Evolutionary conservation across 2,888 invertebrate species (phyloP), one percentile per base, ranked within the genome.

Genomic region (Drosophila longiperda): DNA sequence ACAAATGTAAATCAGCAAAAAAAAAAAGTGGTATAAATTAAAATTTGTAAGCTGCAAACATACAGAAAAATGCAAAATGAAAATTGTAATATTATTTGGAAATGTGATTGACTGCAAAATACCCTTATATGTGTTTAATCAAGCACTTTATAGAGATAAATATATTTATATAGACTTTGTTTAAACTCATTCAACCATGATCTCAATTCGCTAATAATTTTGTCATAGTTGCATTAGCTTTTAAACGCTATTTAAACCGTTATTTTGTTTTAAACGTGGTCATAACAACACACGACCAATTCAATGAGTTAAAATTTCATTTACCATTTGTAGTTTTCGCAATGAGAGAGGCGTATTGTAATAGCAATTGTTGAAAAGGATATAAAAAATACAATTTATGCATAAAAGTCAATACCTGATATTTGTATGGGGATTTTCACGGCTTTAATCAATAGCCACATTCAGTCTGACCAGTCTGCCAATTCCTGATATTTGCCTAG

Each of bases 21-120:
- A 78, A 67, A 34, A 20, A n/a, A 8, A 7, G 20, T n/a, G 11
- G 52, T 66, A 66, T 63, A 71, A 78, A 78, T 75, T 75, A 71
- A 80, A 67, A 62, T 50, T 68, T 66, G 49, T 54, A 61, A 64
- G 23, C 23, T 33, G 29, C 36, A 64, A 34, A 62, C 26, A 57
- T 33, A 26, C 1, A 57, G 26, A 52, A 36, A 66, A 40, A 17
- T 32, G 26, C 34, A 40, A 45, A 20, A 63, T 50, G n/a, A 33
- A 65, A 65, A 61, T 36, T n/a, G 9, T 0, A 12, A 32, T 0
- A 23, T 4, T 6, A 3, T n/a, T 20, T 3, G 5, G 15, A n/a
- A 11, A 36, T 9, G 17, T n/a, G n/a, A 9, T 17, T 3, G 55
- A 53, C 67, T 63, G 7, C 12, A 8, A 29, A 32, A 62, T 68